Evolutionary conservation across 2,797 vertebrate genomes (phyloP), one percentile per base, ranked within the genome.

Genomic region (Notolepis coatsorum): DNA sequence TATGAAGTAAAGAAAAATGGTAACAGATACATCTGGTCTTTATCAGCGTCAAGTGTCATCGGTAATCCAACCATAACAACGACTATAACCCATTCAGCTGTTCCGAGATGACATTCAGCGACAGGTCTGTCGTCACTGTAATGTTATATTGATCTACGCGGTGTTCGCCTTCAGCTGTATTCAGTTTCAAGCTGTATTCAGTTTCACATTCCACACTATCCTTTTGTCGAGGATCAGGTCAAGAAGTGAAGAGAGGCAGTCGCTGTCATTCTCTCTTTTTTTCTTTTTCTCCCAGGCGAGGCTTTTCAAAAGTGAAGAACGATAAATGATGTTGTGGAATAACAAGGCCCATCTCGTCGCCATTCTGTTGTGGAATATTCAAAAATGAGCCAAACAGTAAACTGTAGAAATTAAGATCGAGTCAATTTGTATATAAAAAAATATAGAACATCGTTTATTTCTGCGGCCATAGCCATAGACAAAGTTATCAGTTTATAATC

Each of bases 271-370:
- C 56, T 60, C 50, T 61, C 62, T 65, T 79, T 53, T 33, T 59
- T 76, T 54, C 59, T 65, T 55, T 69, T 75, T 60, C 71, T 79
- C 69, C 57, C 47, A 45, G 71, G 76, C 68, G n/a, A 63, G 71
- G 54, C 76, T 58, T 87, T 83, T 86, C 67, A 82, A 56, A 56
- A 73, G 61, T 72, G 80, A 85, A 82, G 59, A 78, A 80, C 80
- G n/a, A n/a, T n/a, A n/a, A n/a, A n/a, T n/a, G n/a, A n/a, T n/a
- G n/a, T n/a, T n/a, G n/a, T n/a, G n/a, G n/a, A n/a, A n/a, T n/a
- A n/a, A n/a, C n/a, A n/a, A n/a, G n/a, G n/a, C n/a, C n/a, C n/a
- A n/a, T n/a, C n/a, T n/a, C n/a, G n/a, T n/a, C n/a, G n/a, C n/a
- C n/a, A n/a, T n/a, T n/a, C n/a, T n/a, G n/a, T n/a, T n/a, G n/a